Evolutionary conservation across 2,113 vertebrate genomes (phyloP).

Genomic region (Stegostoma tigrinum): DNA sequence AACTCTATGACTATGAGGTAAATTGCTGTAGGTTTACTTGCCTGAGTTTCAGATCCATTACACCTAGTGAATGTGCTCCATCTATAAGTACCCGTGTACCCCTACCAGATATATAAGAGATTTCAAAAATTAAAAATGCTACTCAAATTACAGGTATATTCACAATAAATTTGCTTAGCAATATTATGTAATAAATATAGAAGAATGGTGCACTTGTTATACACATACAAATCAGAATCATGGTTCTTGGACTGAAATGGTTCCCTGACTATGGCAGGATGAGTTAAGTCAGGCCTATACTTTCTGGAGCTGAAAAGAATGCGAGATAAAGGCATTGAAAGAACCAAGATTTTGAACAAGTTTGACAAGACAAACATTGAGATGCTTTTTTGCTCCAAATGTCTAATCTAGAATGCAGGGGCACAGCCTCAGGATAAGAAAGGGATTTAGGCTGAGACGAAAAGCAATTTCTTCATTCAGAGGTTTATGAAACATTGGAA

Average conservation of each 20-base stretch:
- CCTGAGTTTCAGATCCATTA: slow-evolving; percentile 25
- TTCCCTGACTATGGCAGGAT: not conserved
- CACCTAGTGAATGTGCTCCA: slow-evolving; percentile 26
- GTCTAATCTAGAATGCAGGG: too few relatives aligned
- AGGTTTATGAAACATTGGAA: too few relatives aligned
- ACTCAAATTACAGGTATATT: not conserved
- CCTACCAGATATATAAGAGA: not conserved
- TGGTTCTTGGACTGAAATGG: not conserved
- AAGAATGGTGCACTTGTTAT: not conserved
- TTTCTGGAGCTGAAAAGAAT: not conserved
- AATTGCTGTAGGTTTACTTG: not conserved
- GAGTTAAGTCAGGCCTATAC: not conserved
- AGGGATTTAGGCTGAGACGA: too few relatives aligned
- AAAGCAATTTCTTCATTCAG: too few relatives aligned
- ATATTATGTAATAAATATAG: not conserved
- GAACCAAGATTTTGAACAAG: not conserved
- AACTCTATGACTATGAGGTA: too few relatives aligned
- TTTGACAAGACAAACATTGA: too few relatives aligned
- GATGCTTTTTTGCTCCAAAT: too few relatives aligned
- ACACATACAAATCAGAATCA: not conserved
- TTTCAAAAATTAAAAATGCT: not conserved
- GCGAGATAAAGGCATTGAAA: not conserved
- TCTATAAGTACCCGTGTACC: slow-evolving; percentile 21
- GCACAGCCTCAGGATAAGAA: too few relatives aligned
- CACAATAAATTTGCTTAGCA: not conserved